These are phyloP conservation scores for Sterrhoptilus dennistouni DNA, from an alignment of 2,113 vertebrate species.

Conservation along the genomic window DNA sequence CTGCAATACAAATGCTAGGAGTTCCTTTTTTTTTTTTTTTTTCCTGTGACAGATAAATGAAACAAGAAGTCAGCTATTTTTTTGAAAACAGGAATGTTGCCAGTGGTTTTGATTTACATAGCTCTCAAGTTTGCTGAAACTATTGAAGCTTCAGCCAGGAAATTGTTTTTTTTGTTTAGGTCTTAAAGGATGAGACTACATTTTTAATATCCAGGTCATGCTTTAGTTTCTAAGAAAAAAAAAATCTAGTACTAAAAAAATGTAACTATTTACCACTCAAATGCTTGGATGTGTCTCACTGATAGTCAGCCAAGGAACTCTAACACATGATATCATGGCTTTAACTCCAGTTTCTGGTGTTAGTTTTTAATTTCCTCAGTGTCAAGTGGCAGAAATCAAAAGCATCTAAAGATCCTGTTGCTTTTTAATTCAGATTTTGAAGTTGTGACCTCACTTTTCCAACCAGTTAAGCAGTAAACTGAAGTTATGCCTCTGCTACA, in stretches of 20 bases:
- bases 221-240: background rate
- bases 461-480: background rate
- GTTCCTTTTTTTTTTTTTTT: background rate
- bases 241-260: background rate
- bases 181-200: background rate
- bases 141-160: background rate
- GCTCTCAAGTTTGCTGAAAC: background rate
- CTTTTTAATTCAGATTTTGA: background rate
- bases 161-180: background rate
- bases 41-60: background rate
- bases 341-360: background rate
- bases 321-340: background rate
- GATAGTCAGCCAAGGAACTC: background rate
- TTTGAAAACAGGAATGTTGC: background rate
- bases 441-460: background rate
- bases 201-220: background rate
- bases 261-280: background rate
- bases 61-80: background rate
- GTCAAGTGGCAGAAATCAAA: background rate
- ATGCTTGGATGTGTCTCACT: background rate
- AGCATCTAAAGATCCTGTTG: background rate
- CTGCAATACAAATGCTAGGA: background rate
- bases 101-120: conserved; percentile 14
- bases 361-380: background rate
- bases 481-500: background rate